These are phyloP conservation scores for Shinisaurus crocodilurus DNA, from an alignment of 2,113 vertebrate genomes.

Conservation along the genomic window DNA sequence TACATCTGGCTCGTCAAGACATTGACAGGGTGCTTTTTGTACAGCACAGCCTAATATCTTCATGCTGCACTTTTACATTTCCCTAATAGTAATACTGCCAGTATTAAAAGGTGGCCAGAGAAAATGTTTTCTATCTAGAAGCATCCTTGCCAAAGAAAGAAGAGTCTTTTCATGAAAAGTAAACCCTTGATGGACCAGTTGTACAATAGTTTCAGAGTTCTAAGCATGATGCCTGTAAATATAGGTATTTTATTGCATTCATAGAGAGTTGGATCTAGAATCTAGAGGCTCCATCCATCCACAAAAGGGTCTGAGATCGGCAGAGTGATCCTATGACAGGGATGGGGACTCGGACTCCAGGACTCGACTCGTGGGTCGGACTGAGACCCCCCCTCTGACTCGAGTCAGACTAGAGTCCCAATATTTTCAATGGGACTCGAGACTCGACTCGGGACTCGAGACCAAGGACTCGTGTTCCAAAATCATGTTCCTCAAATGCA, in stretches of 20 bases:
- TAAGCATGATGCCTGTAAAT: slow-evolving; percentile 4
- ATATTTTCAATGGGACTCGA: no score
- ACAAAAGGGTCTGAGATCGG: no score
- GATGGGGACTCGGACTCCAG: no score
- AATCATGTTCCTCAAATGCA: no score
- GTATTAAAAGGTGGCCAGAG: slow-evolving; percentile 32
- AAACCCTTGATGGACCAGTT: not conserved
- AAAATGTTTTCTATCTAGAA: slow-evolving; percentile 21
- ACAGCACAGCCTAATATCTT: slow-evolving; percentile 16
- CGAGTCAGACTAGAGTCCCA: no score
- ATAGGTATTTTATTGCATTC: not conserved
- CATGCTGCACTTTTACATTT: slow-evolving; percentile 30
- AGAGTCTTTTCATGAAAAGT: slow-evolving; percentile 25
- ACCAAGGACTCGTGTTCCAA: no score
- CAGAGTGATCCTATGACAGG: no score
- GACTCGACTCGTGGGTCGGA: no score
- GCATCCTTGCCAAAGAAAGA: slow-evolving; percentile 28
- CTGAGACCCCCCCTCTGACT: no score
- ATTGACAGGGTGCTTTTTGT: slow-evolving; percentile 53
- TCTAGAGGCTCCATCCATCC: not conserved
- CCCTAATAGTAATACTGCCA: not conserved
- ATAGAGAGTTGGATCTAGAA: not conserved
- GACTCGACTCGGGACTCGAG: no score
- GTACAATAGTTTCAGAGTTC: not conserved
- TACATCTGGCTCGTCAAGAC: slow-evolving; percentile 35